Evolutionary conservation across 1,140 invertebrate genomes (phyloP).

Genomic region (Uloborus diversus): DNA sequence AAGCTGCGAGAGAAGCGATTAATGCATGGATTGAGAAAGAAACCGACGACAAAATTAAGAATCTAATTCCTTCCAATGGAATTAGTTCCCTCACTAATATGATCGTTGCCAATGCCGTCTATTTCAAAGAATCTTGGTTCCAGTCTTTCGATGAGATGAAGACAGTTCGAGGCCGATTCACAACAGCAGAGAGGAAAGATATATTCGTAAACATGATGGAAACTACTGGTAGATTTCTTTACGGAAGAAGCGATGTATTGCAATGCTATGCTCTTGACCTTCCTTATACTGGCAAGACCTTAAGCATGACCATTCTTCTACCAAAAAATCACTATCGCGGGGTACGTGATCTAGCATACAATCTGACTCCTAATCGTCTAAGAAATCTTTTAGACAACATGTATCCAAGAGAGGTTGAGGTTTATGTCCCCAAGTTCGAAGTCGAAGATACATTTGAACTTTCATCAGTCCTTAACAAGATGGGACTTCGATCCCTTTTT

Average conservation of each 20-base stretch:
- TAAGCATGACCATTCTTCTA: constrained; percentile 77
- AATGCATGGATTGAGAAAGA: constrained; percentile 78
- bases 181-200: constrained; percentile 60
- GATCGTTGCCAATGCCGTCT: constrained; percentile 65
- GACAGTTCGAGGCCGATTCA: constrained; percentile 60
- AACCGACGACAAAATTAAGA: constrained; percentile 76
- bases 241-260: constrained; percentile 64
- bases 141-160: constrained; percentile 65
- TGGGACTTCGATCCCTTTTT: constrained; percentile 58
- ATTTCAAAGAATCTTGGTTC: constrained; percentile 64
- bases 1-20: constrained; percentile 69
- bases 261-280: constrained; percentile 85
- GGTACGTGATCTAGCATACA: constrained; percentile 57
- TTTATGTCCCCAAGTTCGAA: constrained; percentile 83
- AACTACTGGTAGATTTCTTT: constrained; percentile 57
- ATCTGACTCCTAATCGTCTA: constrained; percentile 55
- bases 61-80: constrained; percentile 66
- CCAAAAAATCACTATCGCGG: constrained; percentile 58
- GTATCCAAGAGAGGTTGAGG: constrained; percentile 71
- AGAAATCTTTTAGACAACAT: constrained; percentile 55
- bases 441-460: constrained; percentile 71
- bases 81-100: constrained; percentile 64
- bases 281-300: constrained; percentile 81
- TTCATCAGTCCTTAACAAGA: constrained; percentile 51
- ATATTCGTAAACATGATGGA: constrained; percentile 60